Percentiles rank a stretch among this genome's conserved stretches.
phyloP scores from a whole-genome alignment of 2,797 vertebrate species.

The Hozukius guyotensis region DNA sequence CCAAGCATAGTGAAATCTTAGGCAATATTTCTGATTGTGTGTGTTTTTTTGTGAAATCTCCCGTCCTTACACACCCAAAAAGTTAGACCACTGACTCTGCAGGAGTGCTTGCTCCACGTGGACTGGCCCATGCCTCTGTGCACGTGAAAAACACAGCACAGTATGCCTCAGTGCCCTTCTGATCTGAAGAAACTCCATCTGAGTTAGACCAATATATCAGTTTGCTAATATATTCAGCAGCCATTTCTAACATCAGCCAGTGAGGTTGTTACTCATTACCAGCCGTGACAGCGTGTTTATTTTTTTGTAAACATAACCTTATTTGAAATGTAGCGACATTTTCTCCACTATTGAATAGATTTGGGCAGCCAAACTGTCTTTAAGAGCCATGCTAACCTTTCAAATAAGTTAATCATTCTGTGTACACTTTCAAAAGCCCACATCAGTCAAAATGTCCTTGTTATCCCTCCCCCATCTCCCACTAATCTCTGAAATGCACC shows the following conservation, averaged over 20 bases:
- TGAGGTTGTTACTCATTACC: neutral
- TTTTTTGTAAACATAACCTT: neutral
- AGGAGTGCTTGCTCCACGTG: constrained; percentile 13
- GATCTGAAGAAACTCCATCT: neutral
- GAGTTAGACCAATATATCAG: neutral
- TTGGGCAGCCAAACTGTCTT: neutral
- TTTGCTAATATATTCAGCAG: neutral
- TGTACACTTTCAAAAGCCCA: neutral
- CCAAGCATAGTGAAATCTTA: neutral
- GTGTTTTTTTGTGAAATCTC: constrained; percentile 11
- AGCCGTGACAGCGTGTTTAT: neutral
- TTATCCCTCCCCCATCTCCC: constrained; percentile 7
- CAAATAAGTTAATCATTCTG: neutral
- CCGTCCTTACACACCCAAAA: neutral
- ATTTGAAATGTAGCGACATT: neutral
- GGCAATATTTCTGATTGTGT: neutral
- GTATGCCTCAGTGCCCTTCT: neutral
- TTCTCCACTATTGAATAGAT: neutral
- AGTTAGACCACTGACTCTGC: neutral
- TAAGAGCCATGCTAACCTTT: neutral
- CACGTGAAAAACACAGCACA: constrained; percentile 6
- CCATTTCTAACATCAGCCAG: neutral
- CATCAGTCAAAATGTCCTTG: neutral
- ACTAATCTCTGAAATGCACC: constrained; percentile 44
- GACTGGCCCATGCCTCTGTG: neutral